A percentile compares a stretch with the other conserved stretches of the same genome.
These are phyloP conservation scores for Nesometra sesokonis DNA, from an alignment of 35 echinoderm and acorn worm genomes.

Conservation along the genomic window DNA sequence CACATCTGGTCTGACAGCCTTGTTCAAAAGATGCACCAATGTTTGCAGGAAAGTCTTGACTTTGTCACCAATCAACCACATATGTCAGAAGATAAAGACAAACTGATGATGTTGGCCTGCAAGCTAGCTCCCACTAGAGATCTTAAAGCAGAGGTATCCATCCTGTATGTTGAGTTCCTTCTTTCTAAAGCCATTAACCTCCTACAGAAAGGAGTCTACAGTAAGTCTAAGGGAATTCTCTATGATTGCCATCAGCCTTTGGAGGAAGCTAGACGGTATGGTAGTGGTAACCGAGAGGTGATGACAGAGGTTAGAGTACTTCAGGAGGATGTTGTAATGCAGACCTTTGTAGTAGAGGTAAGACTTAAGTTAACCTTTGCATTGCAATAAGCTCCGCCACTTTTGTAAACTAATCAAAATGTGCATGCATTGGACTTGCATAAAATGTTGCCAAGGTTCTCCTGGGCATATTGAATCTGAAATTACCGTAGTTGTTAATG, in stretches of 20 bases:
- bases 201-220: not conserved
- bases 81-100: not conserved
- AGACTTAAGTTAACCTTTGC: no score
- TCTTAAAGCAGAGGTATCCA: not conserved
- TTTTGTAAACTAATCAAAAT: no score
- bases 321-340: slow-evolving; percentile 13
- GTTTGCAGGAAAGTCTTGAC: not conserved
- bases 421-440: no score
- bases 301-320: not conserved
- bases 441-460: no score
- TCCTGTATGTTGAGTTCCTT: not conserved
- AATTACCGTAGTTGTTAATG: no score
- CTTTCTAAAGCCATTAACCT: not conserved
- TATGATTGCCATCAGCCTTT: slow-evolving; percentile 10
- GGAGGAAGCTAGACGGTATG: slow-evolving; percentile 6
- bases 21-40: not conserved
- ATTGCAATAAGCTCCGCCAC: no score
- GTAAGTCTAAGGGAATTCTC: not conserved
- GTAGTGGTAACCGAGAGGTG: not conserved
- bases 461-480: no score
- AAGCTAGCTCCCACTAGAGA: not conserved
- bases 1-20: not conserved
- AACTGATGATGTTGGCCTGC: not conserved
- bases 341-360: slow-evolving; percentile 11
- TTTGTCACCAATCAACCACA: not conserved